Base-by-base conservation (phyloP, 2,113 vertebrate genomes). In the Notiomystis cincta region DNA sequence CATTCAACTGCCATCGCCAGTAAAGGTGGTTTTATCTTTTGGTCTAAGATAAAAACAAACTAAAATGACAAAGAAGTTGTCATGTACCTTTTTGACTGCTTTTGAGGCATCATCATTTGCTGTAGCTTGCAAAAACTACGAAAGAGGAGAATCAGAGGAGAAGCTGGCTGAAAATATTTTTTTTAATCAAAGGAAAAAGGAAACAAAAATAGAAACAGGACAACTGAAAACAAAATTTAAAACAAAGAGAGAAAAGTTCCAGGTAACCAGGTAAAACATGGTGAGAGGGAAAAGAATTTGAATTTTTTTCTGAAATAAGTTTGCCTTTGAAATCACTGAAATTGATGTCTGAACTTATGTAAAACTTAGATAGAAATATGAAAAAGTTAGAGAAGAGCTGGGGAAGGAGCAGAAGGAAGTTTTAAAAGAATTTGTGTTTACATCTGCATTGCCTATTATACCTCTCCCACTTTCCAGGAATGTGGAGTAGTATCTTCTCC, bases 401-500 rank as follows among this genome's bases (percentile, higher is more conserved):
- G 33, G 8, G 17, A 78, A 92, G 38, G 35, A 83, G n/a, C 27
- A 79, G 80, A 53, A 76, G 14, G 21, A 8, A 24, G 5, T 47
- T 85, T 60, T 8, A 13, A 40, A 79, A 88, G 5, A 75, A 51
- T 3, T 54, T 73, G 10, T 82, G 23, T 75, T 92, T 76, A 67
- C 1, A 0, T 54, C 24, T 79, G 23, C 40, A 25, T 12, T 73
- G 10, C 28, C 79, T 60, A 66, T 19, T 89, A 60, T 60, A 72
- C 13, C 25, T 67, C 15, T 88, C 9, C 30, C 2, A 18, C 40
- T 88, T 73, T 35, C 56, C 81, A 98, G 97, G 97, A 79, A 95
- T 98, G 96, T 98, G 97, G 97, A 98, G 97, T 37, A 98, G 97
- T 40, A 94, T 98, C 60, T 97, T 98, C 88, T 98, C 97, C n/a